These are phyloP conservation scores for Alsophila aescularia DNA, from an alignment of 2,888 invertebrate species.

Conservation along the genomic window DNA sequence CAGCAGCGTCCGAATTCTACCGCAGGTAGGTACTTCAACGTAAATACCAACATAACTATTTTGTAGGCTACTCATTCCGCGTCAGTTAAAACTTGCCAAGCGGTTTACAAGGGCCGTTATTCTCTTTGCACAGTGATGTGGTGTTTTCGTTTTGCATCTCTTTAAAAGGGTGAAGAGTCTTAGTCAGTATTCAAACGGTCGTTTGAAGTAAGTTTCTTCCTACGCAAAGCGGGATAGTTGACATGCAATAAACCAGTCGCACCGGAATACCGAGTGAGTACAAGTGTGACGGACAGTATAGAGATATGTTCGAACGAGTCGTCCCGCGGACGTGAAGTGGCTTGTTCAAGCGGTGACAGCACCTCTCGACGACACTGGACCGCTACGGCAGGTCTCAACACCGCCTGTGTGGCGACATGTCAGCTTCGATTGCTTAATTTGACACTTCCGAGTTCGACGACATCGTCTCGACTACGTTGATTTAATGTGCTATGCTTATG, in stretches of 20 bases:
- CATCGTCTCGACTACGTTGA: slow-evolving; percentile 23
- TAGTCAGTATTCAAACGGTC: slow-evolving; percentile 35
- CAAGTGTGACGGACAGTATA: slow-evolving; percentile 44
- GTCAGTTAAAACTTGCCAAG: slow-evolving; percentile 55
- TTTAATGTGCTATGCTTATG: slow-evolving; percentile 21
- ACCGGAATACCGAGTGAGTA: slow-evolving; percentile 46
- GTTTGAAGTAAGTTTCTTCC: slow-evolving; percentile 46
- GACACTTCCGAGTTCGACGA: slow-evolving; percentile 36
- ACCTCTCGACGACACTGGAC: slow-evolving; percentile 45
- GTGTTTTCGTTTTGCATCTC: slow-evolving; percentile 41
- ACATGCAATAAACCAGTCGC: slow-evolving; percentile 57
- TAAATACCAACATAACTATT: slow-evolving; percentile 39
- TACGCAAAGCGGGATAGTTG: slow-evolving; percentile 50
- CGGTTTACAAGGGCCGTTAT: slow-evolving; percentile 50
- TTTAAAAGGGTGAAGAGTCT: slow-evolving; percentile 31
- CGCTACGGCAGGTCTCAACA: slow-evolving; percentile 42
- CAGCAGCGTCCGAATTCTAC: slow-evolving; percentile 45
- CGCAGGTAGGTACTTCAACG: slow-evolving; percentile 46
- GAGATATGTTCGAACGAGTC: slow-evolving; percentile 49
- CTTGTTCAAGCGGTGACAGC: slow-evolving; percentile 53
- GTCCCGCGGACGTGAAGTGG: slow-evolving; percentile 50
- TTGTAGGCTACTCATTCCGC: slow-evolving; percentile 50
- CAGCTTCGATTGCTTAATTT: slow-evolving; percentile 38
- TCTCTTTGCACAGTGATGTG: slow-evolving; percentile 39
- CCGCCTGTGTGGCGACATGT: slow-evolving; percentile 45